Evolutionary conservation across 2,113 vertebrate species (phyloP).

Genomic region (Gymnocephalus cernua): DNA sequence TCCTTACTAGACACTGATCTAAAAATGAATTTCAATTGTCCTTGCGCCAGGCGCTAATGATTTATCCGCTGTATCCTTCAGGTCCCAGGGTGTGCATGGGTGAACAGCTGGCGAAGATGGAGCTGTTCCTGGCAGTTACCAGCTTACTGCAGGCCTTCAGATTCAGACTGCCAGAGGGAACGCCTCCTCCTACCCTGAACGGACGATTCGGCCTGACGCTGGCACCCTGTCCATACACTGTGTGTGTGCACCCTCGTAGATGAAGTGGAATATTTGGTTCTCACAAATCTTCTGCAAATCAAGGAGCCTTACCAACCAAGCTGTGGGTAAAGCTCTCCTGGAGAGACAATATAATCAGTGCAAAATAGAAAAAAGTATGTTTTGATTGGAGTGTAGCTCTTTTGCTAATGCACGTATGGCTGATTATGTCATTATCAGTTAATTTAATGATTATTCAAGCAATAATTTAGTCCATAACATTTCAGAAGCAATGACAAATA

Average conservation of each 20-base stretch:
- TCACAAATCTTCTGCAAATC: not conserved
- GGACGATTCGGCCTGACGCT: conserved; percentile 94
- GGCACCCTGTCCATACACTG: conserved; percentile 88
- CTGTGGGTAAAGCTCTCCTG: not conserved
- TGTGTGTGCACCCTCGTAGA: conserved; percentile 75
- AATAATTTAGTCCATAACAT: not conserved
- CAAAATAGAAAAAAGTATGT: not conserved
- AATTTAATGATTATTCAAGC: not conserved
- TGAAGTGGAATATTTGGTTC: conserved; percentile 13
- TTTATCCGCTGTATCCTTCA: conserved; percentile 61
- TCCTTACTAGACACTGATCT: not conserved
- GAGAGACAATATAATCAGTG: not conserved
- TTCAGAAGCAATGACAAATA: not conserved
- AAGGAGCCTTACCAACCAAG: not conserved
- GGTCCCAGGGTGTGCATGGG: conserved; percentile 97
- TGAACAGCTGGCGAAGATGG: conserved; percentile 97
- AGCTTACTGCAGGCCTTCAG: conserved; percentile 91
- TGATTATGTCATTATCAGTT: not conserved
- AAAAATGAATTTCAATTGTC: not conserved
- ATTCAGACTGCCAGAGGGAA: conserved; percentile 87
- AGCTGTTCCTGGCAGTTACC: conserved; percentile 92
- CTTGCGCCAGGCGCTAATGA: not conserved
- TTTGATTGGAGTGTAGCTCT: not conserved
- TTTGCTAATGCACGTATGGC: not conserved
- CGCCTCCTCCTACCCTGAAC: conserved; percentile 84